Conservation (phyloP, 2,888 invertebrate genomes). For the Tachina fera region DNA sequence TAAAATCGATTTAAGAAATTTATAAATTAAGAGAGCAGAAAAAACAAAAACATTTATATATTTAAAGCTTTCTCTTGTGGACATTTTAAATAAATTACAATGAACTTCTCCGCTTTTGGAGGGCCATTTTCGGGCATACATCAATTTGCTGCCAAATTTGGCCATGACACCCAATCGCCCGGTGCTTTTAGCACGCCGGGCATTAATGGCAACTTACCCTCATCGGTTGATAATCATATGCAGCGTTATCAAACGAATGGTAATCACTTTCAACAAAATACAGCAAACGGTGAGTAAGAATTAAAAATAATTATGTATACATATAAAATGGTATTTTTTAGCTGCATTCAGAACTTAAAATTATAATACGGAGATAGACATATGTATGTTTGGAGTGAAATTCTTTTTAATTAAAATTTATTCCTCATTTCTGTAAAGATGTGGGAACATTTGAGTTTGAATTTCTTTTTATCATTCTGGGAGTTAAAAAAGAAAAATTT, state of each 20-base stretch:
- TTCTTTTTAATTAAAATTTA: too few relatives aligned
- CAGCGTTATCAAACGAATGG: constrained; percentile 83
- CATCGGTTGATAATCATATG: constrained; percentile 81
- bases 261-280: constrained; percentile 83
- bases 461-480: too few relatives aligned
- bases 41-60: background rate
- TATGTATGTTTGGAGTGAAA: too few relatives aligned
- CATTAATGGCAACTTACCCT: constrained; percentile 78
- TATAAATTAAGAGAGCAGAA: background rate
- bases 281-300: constrained; percentile 81
- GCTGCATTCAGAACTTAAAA: too few relatives aligned
- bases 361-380: too few relatives aligned
- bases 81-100: constrained; percentile 77
- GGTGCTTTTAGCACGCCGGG: constrained; percentile 82
- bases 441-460: too few relatives aligned
- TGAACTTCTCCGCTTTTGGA: constrained; percentile 83
- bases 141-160: constrained; percentile 83
- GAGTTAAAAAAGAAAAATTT: too few relatives aligned
- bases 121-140: constrained; percentile 83
- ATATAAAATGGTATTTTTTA: background rate
- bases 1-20: constrained; percentile 33
- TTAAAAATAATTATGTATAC: background rate
- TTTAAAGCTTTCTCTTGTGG: background rate
- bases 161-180: constrained; percentile 81
- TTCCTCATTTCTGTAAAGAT: too few relatives aligned